Conservation (phyloP, 2,113 vertebrate species). For the Pionites leucogaster region DNA sequence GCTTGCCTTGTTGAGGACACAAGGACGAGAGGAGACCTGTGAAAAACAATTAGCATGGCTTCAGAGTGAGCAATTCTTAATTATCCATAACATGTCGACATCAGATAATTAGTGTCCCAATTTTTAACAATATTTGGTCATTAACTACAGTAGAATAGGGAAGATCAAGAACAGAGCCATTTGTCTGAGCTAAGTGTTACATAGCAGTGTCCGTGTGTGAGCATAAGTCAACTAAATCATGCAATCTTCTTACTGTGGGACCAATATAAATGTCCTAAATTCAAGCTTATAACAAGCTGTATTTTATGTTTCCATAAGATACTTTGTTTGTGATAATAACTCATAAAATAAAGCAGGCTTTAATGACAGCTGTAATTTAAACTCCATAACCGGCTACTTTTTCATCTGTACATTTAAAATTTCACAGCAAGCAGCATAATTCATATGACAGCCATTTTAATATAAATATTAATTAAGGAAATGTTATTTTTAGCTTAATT, state of each 20-base stretch:
- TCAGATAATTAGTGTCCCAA: conserved; percentile 81
- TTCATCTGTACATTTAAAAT: not conserved
- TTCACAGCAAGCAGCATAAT: not conserved
- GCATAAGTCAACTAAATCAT: conserved; percentile 18
- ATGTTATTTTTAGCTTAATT: not conserved
- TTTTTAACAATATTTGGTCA: conserved; percentile 79
- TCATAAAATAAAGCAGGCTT: not conserved
- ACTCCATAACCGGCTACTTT: not conserved
- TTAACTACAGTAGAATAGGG: conserved; percentile 70
- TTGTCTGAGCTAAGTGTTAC: conserved; percentile 45
- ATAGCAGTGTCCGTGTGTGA: not conserved
- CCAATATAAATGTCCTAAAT: not conserved
- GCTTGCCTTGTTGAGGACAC: conserved; percentile 72
- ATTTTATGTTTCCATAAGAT: not conserved
- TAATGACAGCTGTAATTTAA: not conserved
- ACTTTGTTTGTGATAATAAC: not conserved
- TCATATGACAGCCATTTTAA: not conserved
- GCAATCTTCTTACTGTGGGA: not conserved
- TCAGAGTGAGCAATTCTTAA: conserved; percentile 77
- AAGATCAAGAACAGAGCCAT: conserved; percentile 49
- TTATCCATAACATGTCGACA: conserved; percentile 82
- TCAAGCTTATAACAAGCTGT: not conserved
- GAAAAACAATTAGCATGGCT: conserved; percentile 78
- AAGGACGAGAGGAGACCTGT: conserved; percentile 72
- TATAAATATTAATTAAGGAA: not conserved